These are phyloP conservation scores for Camponotus pennsylvanicus DNA, from an alignment of 1,140 invertebrate genomes.

Conservation along the genomic window DNA sequence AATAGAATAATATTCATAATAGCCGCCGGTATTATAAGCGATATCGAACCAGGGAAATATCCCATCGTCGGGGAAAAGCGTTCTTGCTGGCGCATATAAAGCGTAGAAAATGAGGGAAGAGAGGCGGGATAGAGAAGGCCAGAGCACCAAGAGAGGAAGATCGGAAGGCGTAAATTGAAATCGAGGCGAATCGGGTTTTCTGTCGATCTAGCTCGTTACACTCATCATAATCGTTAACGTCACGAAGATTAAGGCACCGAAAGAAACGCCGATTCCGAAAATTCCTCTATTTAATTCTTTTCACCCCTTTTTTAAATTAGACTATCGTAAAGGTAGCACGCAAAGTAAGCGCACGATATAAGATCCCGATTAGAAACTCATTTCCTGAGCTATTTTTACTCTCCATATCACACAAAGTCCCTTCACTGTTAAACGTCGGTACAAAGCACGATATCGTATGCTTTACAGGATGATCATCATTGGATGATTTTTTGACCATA, in stretches of 20 bases:
- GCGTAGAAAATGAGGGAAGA: conserved; percentile 64
- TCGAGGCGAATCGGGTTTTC: conserved; percentile 57
- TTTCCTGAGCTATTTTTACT: conserved; percentile 63
- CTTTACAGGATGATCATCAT: not conserved
- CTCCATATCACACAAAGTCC: conserved; percentile 37
- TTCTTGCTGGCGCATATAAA: conserved; percentile 52
- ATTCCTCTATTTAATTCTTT: conserved; percentile 52
- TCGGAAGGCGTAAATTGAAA: conserved; percentile 68
- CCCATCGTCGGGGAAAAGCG: conserved; percentile 9
- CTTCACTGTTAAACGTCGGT: conserved; percentile 36
- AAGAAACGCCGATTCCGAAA: conserved; percentile 26
- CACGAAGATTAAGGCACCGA: conserved; percentile 56
- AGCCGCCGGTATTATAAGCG: conserved; percentile 44
- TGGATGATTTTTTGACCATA: not conserved
- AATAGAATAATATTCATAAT: conserved; percentile 63
- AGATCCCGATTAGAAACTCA: conserved; percentile 65
- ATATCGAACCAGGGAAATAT: conserved; percentile 53
- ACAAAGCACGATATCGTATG: conserved; percentile 32
- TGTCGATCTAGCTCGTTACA: conserved; percentile 68
- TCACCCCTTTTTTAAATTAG: conserved; percentile 52
- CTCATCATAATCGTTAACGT: conserved; percentile 73
- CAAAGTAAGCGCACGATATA: conserved; percentile 63
- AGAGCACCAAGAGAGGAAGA: not conserved
- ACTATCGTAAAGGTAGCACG: conserved; percentile 39
- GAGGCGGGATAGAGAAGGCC: conserved; percentile 21